Conservation (phyloP, 2,797 vertebrate genomes). For the Nasua narica region DNA sequence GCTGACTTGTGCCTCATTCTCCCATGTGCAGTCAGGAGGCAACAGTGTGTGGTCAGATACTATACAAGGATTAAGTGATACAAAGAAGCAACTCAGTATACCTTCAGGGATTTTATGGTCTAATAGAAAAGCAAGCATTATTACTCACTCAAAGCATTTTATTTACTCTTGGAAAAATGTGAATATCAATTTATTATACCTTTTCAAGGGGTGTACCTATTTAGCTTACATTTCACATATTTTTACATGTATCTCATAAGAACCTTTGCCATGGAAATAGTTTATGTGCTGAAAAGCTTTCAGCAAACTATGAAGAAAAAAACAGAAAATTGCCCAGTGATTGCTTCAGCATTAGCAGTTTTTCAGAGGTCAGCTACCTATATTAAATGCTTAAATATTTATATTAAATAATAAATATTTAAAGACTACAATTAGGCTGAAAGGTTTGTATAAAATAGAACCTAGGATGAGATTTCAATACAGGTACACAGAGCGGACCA, state of each 20-base stretch:
- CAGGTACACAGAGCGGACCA: background rate
- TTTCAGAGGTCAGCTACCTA: constrained; percentile 40
- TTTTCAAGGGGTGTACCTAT: background rate
- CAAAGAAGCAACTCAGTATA: background rate
- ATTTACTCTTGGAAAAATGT: background rate
- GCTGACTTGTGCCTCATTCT: too few species aligned
- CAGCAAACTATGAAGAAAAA: constrained; percentile 19
- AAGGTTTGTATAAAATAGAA: background rate
- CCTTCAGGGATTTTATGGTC: background rate
- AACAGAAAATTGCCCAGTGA: background rate
- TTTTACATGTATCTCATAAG: background rate
- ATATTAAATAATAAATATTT: constrained; percentile 65
- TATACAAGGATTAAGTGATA: background rate
- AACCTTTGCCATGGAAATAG: background rate
- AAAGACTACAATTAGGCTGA: constrained; percentile 29
- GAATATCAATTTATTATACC: background rate
- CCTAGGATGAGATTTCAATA: constrained; percentile 5
- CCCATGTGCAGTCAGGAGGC: too few species aligned
- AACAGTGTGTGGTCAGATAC: background rate
- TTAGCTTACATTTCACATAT: background rate
- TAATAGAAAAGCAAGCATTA: background rate
- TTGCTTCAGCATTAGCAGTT: constrained; percentile 25
- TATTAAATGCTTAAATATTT: constrained; percentile 72
- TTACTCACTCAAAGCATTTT: background rate
- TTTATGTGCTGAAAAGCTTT: constrained; percentile 33